phyloP scores from a whole-genome alignment of 30 jellyfish, hydroid and myxozoan species.

The Morbakka virulenta region DNA sequence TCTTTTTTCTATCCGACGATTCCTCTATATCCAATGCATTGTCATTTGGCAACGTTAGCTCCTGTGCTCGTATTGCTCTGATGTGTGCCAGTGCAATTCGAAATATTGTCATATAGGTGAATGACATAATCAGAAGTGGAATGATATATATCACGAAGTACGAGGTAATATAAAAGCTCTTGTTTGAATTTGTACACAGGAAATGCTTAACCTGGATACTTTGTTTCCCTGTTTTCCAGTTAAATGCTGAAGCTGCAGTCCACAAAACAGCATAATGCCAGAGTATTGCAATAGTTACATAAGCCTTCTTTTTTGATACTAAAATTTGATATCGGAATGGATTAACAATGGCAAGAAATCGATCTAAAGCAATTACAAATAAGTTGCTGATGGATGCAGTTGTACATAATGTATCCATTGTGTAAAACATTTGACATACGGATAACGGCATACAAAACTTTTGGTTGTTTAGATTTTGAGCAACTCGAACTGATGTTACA shows the following conservation, averaged over 20 bases:
- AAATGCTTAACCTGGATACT: background rate
- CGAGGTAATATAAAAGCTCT: slow-evolving; percentile 59
- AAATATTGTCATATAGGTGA: slow-evolving; percentile 51
- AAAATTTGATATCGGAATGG: slow-evolving; percentile 66
- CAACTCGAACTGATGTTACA: slow-evolving; percentile 61
- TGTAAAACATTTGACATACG: slow-evolving; percentile 41
- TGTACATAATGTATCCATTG: slow-evolving; percentile 54
- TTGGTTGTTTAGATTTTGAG: slow-evolving; percentile 22
- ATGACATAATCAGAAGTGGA: slow-evolving; percentile 69
- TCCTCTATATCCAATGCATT: background rate
- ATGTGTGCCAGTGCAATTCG: slow-evolving; percentile 76
- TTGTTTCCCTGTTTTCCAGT: slow-evolving; percentile 47
- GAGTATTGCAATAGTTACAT: slow-evolving; percentile 21
- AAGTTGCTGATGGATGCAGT: slow-evolving; percentile 80
- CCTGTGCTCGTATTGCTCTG: slow-evolving; percentile 77
- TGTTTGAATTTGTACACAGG: slow-evolving; percentile 53
- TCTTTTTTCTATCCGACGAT: slow-evolving; percentile 8
- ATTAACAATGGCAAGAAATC: slow-evolving; percentile 67
- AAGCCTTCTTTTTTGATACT: slow-evolving; percentile 33
- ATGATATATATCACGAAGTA: slow-evolving; percentile 58
- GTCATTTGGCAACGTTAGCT: slow-evolving; percentile 42
- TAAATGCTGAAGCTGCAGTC: slow-evolving; percentile 59
- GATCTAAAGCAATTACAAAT: slow-evolving; percentile 86
- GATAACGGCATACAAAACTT: slow-evolving; percentile 41
- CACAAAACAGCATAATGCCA: slow-evolving; percentile 70